Conservation (phyloP, 2,888 invertebrate genomes). For the Oscheius sp. region DNA sequence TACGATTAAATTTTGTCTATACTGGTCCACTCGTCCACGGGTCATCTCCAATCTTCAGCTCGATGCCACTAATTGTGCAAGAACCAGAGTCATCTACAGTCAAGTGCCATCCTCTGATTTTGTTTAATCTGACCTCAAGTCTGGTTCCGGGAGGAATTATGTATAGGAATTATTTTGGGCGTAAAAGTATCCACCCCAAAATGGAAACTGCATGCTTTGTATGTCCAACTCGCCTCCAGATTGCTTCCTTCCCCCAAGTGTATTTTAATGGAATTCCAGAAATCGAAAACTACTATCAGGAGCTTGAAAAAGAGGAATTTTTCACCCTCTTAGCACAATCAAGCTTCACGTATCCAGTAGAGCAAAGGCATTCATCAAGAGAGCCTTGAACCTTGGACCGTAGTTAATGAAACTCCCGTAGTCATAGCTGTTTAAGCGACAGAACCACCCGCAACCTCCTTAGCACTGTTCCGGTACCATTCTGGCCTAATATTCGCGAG, state of each 20-base stretch:
- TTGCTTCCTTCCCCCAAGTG: not conserved
- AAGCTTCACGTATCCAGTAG: not conserved
- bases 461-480: not conserved
- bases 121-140: not conserved
- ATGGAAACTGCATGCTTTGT: not conserved
- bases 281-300: not conserved
- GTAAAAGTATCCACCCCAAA: not conserved
- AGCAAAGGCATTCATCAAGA: not conserved
- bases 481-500: not conserved
- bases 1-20: not conserved
- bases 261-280: not conserved
- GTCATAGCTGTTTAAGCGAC: not conserved
- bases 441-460: not conserved
- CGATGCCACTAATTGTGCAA: not conserved
- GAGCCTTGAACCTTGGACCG: not conserved
- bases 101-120: not conserved
- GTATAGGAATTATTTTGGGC: not conserved
- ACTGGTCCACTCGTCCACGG: not conserved
- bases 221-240: not conserved
- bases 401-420: not conserved
- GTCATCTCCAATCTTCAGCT: not conserved
- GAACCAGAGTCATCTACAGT: not conserved
- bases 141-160: not conserved
- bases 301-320: not conserved
- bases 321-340: not conserved